Evolutionary conservation across 2,888 invertebrate species (phyloP).

Genomic region (Orchesella flavescens): DNA sequence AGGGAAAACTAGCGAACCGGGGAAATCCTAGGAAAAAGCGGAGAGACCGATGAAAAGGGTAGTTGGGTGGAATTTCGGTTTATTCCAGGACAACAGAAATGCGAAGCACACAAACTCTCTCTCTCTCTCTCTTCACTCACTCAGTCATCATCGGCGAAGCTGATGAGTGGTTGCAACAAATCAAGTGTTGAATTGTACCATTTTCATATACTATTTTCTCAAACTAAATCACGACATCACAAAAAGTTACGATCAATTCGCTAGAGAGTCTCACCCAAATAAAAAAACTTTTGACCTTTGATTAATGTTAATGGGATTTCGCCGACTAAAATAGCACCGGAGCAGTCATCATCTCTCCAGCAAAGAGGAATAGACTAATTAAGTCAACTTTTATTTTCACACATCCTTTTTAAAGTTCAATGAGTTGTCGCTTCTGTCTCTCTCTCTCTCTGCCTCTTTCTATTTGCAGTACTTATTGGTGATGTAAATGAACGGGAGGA

Average conservation of each 20-base stretch:
- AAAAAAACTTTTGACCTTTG: no score
- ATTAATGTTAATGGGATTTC: no score
- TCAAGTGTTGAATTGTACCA: background rate
- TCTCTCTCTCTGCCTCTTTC: background rate
- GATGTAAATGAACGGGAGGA: conserved; percentile 22
- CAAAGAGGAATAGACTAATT: background rate
- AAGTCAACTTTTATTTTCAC: background rate
- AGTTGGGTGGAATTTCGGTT: conserved; percentile 25
- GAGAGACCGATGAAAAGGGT: conserved; percentile 23
- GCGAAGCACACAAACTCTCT: background rate
- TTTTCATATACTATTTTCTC: no score
- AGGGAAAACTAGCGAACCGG: conserved; percentile 31
- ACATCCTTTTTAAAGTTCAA: background rate
- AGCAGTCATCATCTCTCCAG: no score
- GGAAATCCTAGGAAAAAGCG: background rate
- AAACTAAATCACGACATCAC: no score
- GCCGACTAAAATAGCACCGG: no score
- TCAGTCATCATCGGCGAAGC: conserved; percentile 5
- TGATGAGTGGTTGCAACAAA: conserved; percentile 1
- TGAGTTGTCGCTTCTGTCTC: background rate
- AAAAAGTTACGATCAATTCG: no score
- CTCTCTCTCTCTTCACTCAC: background rate
- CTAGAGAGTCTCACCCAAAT: no score
- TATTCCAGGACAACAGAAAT: conserved; percentile 11
- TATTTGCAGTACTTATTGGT: background rate